Evolutionary conservation across 2,888 invertebrate species (phyloP).

Genomic region (Microchrysa polita): DNA sequence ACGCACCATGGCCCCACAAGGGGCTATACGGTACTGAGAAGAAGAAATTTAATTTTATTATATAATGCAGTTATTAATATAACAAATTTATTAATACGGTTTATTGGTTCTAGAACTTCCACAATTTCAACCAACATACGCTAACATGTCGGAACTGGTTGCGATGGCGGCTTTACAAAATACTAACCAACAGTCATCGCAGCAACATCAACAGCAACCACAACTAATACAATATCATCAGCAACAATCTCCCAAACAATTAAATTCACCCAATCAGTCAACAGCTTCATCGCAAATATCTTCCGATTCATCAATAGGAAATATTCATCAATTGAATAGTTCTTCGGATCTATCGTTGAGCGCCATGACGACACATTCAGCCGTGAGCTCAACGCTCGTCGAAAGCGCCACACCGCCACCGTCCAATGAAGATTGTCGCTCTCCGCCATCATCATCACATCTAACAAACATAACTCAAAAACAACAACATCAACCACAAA

Average conservation of each 20-base stretch:
- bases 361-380: conserved; percentile 51
- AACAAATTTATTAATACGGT: too few species aligned
- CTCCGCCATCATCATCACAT: conserved; percentile 59
- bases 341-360: conserved; percentile 54
- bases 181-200: conserved; percentile 66
- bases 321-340: conserved; percentile 48
- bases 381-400: conserved; percentile 42
- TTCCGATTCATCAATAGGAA: conserved; percentile 55
- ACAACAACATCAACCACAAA: conserved; percentile 58
- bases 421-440: conserved; percentile 55
- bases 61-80: too few species aligned
- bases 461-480: conserved; percentile 57
- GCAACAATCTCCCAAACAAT: conserved; percentile 60
- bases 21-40: too few species aligned
- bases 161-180: conserved; percentile 81
- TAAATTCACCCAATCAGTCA: conserved; percentile 49
- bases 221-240: conserved; percentile 67
- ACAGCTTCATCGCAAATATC: conserved; percentile 59
- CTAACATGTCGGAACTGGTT: conserved; percentile 91
- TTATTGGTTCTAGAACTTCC: conserved; percentile 51
- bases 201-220: conserved; percentile 61
- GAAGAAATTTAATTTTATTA: too few species aligned
- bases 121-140: conserved; percentile 79
- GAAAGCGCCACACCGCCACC: conserved; percentile 57
- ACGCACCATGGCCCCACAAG: too few species aligned